phyloP scores from a whole-genome alignment of 2,113 vertebrate genomes.

The Strix uralensis region DNA sequence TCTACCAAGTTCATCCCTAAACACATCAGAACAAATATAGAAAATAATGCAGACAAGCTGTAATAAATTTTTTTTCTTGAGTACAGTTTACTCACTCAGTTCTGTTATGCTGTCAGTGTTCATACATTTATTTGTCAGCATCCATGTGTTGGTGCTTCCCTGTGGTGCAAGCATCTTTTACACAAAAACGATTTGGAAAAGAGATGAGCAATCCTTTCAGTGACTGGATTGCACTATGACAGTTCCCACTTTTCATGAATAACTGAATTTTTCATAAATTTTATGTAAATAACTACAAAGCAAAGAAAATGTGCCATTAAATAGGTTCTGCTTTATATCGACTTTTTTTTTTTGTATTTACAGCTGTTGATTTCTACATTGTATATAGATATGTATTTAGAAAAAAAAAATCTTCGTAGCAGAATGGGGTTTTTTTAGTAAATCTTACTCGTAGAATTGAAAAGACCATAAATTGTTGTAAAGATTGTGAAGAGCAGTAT shows the following conservation, averaged over 20 bases:
- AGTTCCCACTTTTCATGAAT: not conserved
- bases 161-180: not conserved
- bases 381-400: not conserved
- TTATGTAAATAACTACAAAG: not conserved
- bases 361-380: not conserved
- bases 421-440: not conserved
- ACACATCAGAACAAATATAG: not conserved
- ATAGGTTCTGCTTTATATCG: not conserved
- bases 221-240: not conserved
- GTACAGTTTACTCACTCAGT: not conserved
- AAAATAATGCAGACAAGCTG: not conserved
- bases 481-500: not conserved
- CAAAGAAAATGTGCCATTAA: not conserved
- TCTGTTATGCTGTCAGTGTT: not conserved
- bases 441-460: not conserved
- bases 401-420: not conserved
- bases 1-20: not conserved
- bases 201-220: not conserved
- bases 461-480: not conserved
- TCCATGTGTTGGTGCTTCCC: not conserved
- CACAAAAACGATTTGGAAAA: not conserved
- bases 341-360: not conserved
- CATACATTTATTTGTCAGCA: not conserved
- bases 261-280: not conserved
- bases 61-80: not conserved